Conservation (phyloP, 2,113 vertebrate genomes). For the Macheiramphus alcinus region DNA sequence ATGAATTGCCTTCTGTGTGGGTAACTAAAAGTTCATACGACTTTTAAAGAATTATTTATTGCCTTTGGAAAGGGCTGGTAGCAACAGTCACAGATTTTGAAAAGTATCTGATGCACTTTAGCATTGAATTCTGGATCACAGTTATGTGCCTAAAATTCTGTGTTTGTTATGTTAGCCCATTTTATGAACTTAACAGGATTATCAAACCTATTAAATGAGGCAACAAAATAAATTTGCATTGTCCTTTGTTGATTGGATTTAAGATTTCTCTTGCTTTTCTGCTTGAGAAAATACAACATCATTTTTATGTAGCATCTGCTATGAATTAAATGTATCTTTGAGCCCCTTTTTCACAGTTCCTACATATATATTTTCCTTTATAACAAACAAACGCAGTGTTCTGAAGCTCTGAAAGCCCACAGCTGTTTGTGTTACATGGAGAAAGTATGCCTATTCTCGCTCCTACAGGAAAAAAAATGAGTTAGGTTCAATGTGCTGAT, state of each 20-base stretch:
- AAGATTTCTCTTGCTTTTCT: background rate
- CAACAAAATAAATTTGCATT: background rate
- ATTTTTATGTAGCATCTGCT: background rate
- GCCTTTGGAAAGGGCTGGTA: background rate
- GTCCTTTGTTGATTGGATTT: background rate
- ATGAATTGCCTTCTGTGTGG: background rate
- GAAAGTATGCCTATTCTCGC: background rate
- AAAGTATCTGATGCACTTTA: background rate
- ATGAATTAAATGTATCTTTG: background rate
- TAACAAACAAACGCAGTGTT: background rate
- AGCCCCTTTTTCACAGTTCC: background rate
- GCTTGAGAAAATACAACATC: background rate
- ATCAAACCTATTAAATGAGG: background rate
- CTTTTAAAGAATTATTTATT: background rate
- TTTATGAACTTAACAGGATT: background rate
- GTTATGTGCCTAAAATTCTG: background rate
- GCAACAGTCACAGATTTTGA: background rate
- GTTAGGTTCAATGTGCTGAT: background rate
- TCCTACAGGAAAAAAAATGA: background rate
- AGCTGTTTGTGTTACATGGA: background rate
- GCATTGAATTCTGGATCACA: background rate
- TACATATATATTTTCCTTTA: background rate
- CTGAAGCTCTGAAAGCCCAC: background rate
- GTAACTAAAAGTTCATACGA: background rate
- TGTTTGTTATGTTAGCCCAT: background rate